A percentile compares a stretch with the other conserved stretches of the same genome.
These are phyloP conservation scores for Pediacus dermestoides DNA, from an alignment of 2,888 invertebrate genomes.

Conservation along the genomic window DNA sequence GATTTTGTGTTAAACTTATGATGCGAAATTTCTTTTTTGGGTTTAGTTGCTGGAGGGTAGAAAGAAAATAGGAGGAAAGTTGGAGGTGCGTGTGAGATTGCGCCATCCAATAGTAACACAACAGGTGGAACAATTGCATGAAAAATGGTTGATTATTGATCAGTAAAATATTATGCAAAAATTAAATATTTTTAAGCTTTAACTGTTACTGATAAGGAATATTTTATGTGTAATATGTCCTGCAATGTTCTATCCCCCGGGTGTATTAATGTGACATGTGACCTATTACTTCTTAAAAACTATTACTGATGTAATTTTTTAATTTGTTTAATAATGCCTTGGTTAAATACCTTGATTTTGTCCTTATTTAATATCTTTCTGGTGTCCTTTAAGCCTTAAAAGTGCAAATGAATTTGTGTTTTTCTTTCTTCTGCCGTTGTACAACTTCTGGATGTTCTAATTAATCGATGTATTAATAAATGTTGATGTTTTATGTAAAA, in stretches of 20 bases:
- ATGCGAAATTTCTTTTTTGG: constrained; percentile 8
- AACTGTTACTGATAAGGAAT: background rate
- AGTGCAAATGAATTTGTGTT: constrained; percentile 19
- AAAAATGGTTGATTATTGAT: constrained; percentile 91
- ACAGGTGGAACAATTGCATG: constrained; percentile 82
- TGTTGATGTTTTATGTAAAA: too few species aligned
- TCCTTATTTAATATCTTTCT: too few species aligned
- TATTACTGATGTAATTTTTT: too few species aligned
- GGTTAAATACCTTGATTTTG: too few species aligned
- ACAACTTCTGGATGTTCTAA: constrained; percentile 14
- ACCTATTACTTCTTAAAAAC: too few species aligned
- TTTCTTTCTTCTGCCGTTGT: constrained; percentile 11
- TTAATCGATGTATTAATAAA: background rate
- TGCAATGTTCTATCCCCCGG: too few species aligned
- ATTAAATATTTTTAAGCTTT: background rate
- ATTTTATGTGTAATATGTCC: background rate
- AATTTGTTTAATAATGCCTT: too few species aligned
- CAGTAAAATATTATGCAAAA: constrained; percentile 43
- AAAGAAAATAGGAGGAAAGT: constrained; percentile 80
- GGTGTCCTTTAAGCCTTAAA: constrained; percentile 11
- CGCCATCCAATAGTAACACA: constrained; percentile 85
- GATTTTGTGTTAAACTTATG: too few species aligned
- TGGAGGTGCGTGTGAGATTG: constrained; percentile 84
- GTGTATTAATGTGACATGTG: too few species aligned
- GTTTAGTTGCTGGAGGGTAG: constrained; percentile 84